phyloP scores from a whole-genome alignment of 1,140 invertebrate species.

The Drosophila varians region DNA sequence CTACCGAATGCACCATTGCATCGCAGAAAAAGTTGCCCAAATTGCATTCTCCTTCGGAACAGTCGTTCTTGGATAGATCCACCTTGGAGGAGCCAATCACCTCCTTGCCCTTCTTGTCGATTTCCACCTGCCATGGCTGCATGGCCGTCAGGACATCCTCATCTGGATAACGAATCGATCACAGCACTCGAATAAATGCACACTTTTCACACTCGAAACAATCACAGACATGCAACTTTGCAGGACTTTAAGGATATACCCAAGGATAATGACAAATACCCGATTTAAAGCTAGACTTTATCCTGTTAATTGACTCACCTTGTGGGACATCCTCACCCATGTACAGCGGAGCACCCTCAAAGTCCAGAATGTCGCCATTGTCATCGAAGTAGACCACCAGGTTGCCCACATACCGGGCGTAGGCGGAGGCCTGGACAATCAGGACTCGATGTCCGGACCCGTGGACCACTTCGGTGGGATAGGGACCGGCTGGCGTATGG shows the following conservation, averaged over 20 bases:
- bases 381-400: slow-evolving; percentile 90
- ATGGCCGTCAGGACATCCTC: slow-evolving; percentile 84
- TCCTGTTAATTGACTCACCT: slow-evolving; percentile 84
- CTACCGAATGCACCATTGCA: slow-evolving; percentile 86
- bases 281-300: neutral
- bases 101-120: slow-evolving; percentile 86
- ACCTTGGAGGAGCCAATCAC: slow-evolving; percentile 86
- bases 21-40: slow-evolving; percentile 91
- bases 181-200: neutral
- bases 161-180: slow-evolving; percentile 57
- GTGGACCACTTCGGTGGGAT: slow-evolving; percentile 88
- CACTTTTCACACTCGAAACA: neutral
- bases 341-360: slow-evolving; percentile 90
- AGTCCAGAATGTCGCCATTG: slow-evolving; percentile 88
- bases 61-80: slow-evolving; percentile 85
- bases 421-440: slow-evolving; percentile 89
- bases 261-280: neutral
- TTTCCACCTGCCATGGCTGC: slow-evolving; percentile 85
- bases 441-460: slow-evolving; percentile 85
- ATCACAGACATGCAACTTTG: neutral
- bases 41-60: slow-evolving; percentile 88
- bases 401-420: slow-evolving; percentile 90
- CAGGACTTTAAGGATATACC: neutral
- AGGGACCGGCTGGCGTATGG: slow-evolving; percentile 85
- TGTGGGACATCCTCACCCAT: slow-evolving; percentile 86